These are phyloP conservation scores for Yponomeuta malinellus DNA, from an alignment of 2,888 invertebrate genomes.

Conservation along the genomic window DNA sequence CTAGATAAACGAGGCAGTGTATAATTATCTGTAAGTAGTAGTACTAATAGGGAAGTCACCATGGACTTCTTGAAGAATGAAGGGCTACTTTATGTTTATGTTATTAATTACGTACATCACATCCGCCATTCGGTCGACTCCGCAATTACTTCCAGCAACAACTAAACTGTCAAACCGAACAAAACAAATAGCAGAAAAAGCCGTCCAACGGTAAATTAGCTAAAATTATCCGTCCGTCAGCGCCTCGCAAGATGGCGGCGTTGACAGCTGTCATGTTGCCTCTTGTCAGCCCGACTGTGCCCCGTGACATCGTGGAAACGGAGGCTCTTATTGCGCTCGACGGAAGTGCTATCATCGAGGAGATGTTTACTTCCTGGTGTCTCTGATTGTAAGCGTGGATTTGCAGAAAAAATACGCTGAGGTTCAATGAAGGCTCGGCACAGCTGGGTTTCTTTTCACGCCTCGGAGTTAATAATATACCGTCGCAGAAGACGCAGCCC, in stretches of 20 bases:
- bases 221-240: slow-evolving; percentile 29
- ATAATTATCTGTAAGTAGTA: too few species aligned
- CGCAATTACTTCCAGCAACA: neutral
- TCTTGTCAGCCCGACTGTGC: neutral
- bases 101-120: neutral
- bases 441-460: too few species aligned
- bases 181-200: slow-evolving; percentile 19
- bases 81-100: neutral
- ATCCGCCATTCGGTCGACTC: neutral
- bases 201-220: slow-evolving; percentile 18
- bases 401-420: neutral
- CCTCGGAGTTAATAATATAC: too few species aligned
- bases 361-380: neutral
- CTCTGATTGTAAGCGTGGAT: neutral
- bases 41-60: too few species aligned
- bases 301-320: neutral
- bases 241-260: slow-evolving; percentile 30
- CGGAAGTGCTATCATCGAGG: neutral
- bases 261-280: slow-evolving; percentile 13
- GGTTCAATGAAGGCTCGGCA: too few species aligned
- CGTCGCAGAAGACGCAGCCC: too few species aligned
- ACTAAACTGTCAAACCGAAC: neutral
- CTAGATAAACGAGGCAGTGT: too few species aligned
- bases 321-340: neutral
- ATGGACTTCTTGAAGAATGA: too few species aligned